Base-by-base conservation (phyloP, 2,888 invertebrate genomes). In the Phasia obesa region DNA sequence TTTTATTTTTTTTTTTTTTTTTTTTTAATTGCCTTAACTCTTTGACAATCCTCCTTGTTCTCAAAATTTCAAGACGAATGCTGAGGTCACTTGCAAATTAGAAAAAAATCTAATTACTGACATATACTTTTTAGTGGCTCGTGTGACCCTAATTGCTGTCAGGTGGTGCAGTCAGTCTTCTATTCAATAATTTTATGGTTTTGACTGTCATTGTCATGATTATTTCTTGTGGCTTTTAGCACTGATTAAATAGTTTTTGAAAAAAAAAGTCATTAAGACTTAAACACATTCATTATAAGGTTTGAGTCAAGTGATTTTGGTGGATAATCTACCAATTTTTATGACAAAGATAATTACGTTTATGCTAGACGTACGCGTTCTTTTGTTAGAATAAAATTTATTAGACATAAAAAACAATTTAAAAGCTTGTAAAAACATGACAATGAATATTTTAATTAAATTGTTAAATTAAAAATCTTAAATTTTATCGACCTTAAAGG, bases 131-230 rank as follows among this genome's bases (percentile, higher is more conserved):
- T 60, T 44, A 35, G 62, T 77, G 77, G 57, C 74, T 60, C 74
- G 60, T 62, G 67, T 75, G 69, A 69, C 80, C 74, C 75, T 80
- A 80, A 80, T 80, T 75, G 42, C 57, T 31, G 62, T 27, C 80
- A 75, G 80, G 69, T 80, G 80, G 57, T 64, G 62, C 11, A 11
- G 35, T n/a, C 64, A 57, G 47, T 74, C 49, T n/a, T 23, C 11
- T 31, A 49, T 23, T 42, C 49, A 59, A 31, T 57, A 21, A 19
- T 51, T 60, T 17, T 35, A 47, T 65, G 35, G 13, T 51, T 75
- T n/a, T 31, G 25, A 74, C 27, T 62, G n/a, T 69, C 67, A 76
- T 38, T 67, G 67, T 76, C 67, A 69, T 67, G 31, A 42, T 57
- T 23, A 38, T 67, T 77, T 70, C 44, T 77, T 62, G 70, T 62